Conservation (phyloP, 1,140 invertebrate genomes). For the Tribolium madens region DNA sequence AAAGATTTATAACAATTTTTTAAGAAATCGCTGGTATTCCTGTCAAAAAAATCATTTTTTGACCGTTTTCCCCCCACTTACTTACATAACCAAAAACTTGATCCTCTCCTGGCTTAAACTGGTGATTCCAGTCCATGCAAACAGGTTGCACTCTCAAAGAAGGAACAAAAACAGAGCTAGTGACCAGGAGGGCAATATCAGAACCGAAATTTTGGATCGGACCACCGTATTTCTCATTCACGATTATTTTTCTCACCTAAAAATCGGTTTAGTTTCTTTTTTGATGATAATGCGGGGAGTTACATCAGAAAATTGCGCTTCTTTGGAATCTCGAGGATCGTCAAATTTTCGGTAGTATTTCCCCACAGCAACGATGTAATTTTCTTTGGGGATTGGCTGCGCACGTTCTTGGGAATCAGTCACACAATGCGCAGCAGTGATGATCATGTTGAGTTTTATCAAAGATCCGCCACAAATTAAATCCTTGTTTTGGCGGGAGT, state of each 20-base stretch:
- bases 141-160: slow-evolving; percentile 11
- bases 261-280: no score
- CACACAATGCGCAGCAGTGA: slow-evolving; percentile 59
- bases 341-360: slow-evolving; percentile 53
- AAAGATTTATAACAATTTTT: no score
- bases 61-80: no score
- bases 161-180: not conserved
- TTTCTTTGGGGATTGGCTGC: not conserved
- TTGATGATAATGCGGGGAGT: no score
- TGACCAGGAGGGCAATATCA: slow-evolving; percentile 22
- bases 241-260: not conserved
- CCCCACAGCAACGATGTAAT: slow-evolving; percentile 51
- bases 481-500: not conserved
- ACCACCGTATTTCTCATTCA: not conserved
- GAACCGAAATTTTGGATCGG: not conserved
- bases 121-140: not conserved
- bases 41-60: no score
- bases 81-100: not conserved
- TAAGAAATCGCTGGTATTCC: no score
- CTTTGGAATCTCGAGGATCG: not conserved
- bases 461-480: slow-evolving; percentile 17
- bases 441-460: slow-evolving; percentile 46
- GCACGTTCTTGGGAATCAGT: slow-evolving; percentile 40
- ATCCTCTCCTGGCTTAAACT: not conserved
- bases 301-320: slow-evolving; percentile 14